These are phyloP conservation scores for Ochotona princeps DNA, from an alignment of 2,113 vertebrate genomes.

Conservation along the genomic window DNA sequence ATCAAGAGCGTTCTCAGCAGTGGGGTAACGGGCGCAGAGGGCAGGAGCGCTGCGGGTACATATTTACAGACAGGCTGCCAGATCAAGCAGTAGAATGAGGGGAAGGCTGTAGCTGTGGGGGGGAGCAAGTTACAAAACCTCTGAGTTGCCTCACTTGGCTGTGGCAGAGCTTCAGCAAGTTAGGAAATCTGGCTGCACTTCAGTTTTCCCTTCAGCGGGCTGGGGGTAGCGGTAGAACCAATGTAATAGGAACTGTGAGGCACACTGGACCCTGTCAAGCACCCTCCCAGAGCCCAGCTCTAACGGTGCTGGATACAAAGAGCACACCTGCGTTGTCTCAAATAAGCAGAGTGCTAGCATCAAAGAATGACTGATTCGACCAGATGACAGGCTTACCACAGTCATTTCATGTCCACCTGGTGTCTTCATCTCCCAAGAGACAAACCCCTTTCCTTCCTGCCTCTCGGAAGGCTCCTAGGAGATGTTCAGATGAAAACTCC, in stretches of 20 bases:
- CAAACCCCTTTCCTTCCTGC: background rate
- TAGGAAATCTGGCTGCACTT: background rate
- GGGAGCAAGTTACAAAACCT: background rate
- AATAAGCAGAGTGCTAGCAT: background rate
- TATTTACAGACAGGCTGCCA: background rate
- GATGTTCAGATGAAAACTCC: background rate
- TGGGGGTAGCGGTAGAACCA: background rate
- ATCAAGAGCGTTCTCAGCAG: background rate
- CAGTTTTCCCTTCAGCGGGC: background rate
- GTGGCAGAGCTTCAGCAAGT: background rate
- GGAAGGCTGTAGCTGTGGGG: background rate
- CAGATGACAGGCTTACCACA: background rate
- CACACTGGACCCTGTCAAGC: background rate
- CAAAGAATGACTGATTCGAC: background rate
- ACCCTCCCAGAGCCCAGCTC: background rate
- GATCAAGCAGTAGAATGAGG: background rate
- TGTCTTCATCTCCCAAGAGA: background rate
- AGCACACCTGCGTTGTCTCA: background rate
- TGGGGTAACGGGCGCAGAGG: background rate
- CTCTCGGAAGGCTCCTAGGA: background rate
- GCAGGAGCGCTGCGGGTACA: background rate
- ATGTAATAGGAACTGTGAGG: background rate
- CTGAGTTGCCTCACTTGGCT: no score
- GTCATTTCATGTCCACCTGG: background rate
- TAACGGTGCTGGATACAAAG: slow-evolving; percentile 12